Conservation (phyloP, 2,797 vertebrate species). For the Chaenodraco wilsoni region DNA sequence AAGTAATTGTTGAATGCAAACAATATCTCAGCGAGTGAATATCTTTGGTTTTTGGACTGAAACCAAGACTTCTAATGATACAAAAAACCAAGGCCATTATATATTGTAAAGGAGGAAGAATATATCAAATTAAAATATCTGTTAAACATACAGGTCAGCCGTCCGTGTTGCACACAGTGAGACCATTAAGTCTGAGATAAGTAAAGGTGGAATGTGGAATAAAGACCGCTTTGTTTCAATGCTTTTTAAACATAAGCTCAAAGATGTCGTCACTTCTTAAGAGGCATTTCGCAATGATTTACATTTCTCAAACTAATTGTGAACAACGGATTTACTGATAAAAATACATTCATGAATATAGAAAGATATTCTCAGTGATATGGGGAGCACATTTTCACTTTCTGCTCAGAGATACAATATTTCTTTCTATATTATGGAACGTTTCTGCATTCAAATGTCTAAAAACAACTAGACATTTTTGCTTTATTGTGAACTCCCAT, state of each 20-base stretch:
- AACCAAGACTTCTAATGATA: too few species aligned
- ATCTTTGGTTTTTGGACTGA: too few species aligned
- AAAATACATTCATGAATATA: background rate
- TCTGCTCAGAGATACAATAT: background rate
- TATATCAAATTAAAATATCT: background rate
- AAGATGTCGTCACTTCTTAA: slow-evolving; percentile 35
- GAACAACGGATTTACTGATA: background rate
- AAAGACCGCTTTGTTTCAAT: slow-evolving; percentile 38
- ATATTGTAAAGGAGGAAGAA: background rate
- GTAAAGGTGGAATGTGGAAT: slow-evolving; percentile 43
- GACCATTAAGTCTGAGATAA: background rate
- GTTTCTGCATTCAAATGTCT: background rate
- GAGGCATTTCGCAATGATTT: background rate
- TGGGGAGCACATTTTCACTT: background rate
- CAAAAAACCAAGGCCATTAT: too few species aligned
- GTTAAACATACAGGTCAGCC: slow-evolving; percentile 16
- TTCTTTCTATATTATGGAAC: background rate
- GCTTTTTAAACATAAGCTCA: slow-evolving; percentile 34
- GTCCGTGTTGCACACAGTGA: background rate
- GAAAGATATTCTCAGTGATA: background rate
- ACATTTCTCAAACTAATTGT: background rate
- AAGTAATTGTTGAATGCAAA: too few species aligned
- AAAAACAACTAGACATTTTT: too few species aligned
- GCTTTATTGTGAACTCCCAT: too few species aligned
- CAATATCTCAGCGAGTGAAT: too few species aligned